These are phyloP conservation scores for Anthrax anthrax DNA, from an alignment of 2,888 invertebrate species.

Conservation along the genomic window DNA sequence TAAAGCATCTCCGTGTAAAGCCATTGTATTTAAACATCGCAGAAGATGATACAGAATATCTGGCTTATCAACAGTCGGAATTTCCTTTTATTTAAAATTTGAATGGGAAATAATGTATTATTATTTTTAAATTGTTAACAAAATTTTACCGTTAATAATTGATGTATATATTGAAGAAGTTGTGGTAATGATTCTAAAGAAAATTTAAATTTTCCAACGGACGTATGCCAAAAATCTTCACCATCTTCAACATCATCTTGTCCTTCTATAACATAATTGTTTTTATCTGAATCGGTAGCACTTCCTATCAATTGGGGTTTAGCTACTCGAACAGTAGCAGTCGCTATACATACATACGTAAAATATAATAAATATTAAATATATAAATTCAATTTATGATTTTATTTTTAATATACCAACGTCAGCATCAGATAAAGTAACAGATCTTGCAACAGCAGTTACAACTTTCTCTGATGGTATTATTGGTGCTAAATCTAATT, in stretches of 20 bases:
- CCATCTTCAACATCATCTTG: constrained; percentile 52
- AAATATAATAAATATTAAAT: too few relatives aligned
- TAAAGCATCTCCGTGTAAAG: constrained; percentile 87
- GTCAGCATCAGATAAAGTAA: constrained; percentile 79
- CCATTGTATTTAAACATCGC: constrained; percentile 78
- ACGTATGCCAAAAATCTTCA: constrained; percentile 84
- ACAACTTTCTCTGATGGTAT: constrained; percentile 63
- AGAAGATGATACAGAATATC: constrained; percentile 88
- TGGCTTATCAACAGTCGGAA: constrained; percentile 68
- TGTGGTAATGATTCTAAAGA: constrained; percentile 78
- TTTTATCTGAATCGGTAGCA: constrained; percentile 29
- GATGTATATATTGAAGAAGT: constrained; percentile 84
- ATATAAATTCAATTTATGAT: too few relatives aligned
- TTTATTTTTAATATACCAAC: constrained; percentile 63
- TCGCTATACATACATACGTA: constrained; percentile 39
- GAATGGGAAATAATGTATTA: not conserved
- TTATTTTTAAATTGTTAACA: not conserved
- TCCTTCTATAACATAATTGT: constrained; percentile 54
- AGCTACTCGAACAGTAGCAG: constrained; percentile 57
- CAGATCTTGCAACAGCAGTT: constrained; percentile 70
- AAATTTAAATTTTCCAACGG: constrained; percentile 85
- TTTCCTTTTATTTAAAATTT: constrained; percentile 41
- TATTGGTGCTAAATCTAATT: constrained; percentile 75
- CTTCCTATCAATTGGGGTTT: constrained; percentile 62
- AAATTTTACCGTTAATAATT: constrained; percentile 50